A percentile compares a stretch with the other conserved stretches of the same genome.
Conservation (phyloP, 2,888 invertebrate species). For the Atrina japonica region DNA sequence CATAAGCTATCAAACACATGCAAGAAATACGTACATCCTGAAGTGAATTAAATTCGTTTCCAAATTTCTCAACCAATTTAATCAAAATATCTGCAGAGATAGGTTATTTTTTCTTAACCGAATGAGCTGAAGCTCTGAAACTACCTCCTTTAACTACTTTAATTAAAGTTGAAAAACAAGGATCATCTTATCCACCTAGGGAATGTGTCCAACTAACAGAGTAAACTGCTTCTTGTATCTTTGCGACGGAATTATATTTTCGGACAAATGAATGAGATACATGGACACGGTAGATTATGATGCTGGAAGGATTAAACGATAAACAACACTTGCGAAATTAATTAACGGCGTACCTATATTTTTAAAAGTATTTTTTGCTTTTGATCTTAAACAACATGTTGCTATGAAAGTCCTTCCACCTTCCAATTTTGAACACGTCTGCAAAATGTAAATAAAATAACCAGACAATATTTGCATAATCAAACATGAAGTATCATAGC, state of each 20-base stretch:
- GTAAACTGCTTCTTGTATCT: conserved; percentile 15
- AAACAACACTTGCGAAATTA: conserved; percentile 11
- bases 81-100: neutral
- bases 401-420: too few relatives aligned
- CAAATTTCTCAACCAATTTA: neutral
- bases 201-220: conserved; percentile 16
- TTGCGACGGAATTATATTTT: conserved; percentile 9
- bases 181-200: conserved; percentile 10
- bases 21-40: conserved; percentile 4
- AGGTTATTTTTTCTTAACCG: conserved; percentile 1
- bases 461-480: too few relatives aligned
- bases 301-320: conserved; percentile 9
- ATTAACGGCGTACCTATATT: conserved; percentile 12
- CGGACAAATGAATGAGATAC: conserved; percentile 14
- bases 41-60: conserved; percentile 6
- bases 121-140: conserved; percentile 2
- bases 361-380: conserved; percentile 12
- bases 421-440: too few relatives aligned
- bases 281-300: neutral
- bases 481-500: too few relatives aligned
- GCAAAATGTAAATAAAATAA: too few relatives aligned
- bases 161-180: conserved; percentile 10
- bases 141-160: conserved; percentile 14
- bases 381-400: conserved; percentile 12
- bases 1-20: conserved; percentile 16